Evolutionary conservation across 1,140 invertebrate species (phyloP).

Genomic region (Diabrotica virgifera): DNA sequence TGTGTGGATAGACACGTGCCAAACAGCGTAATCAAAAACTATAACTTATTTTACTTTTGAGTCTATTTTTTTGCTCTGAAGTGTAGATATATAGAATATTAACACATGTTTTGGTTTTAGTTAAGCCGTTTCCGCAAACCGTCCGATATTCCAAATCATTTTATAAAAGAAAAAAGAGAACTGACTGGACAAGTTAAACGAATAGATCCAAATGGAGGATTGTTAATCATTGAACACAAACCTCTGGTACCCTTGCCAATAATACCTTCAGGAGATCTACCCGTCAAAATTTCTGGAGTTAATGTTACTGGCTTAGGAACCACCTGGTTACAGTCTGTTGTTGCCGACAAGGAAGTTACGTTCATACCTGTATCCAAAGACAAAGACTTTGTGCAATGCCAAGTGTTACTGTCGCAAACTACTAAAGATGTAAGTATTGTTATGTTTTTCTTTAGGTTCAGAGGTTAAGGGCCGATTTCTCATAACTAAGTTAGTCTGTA

Average conservation of each 20-base stretch:
- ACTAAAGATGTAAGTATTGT: constrained; percentile 33
- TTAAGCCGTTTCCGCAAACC: constrained; percentile 53
- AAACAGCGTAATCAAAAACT: no score
- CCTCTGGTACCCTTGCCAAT: constrained; percentile 50
- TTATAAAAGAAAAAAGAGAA: constrained; percentile 48
- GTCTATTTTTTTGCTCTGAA: no score
- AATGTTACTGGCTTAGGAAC: constrained; percentile 51
- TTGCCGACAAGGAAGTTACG: constrained; percentile 47
- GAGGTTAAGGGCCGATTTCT: no score
- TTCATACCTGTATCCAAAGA: constrained; percentile 51
- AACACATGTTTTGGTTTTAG: constrained; percentile 38
- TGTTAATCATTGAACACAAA: constrained; percentile 54
- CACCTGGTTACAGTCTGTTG: constrained; percentile 54
- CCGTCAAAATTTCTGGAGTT: constrained; percentile 54
- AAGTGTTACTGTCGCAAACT: constrained; percentile 47
- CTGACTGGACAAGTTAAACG: constrained; percentile 48
- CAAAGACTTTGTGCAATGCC: constrained; percentile 49
- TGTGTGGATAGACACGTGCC: no score
- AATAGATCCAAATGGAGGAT: constrained; percentile 50
- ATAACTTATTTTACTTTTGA: no score
- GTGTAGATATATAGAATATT: no score
- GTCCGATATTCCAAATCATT: constrained; percentile 50
- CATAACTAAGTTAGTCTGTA: no score
- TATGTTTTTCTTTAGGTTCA: no score
- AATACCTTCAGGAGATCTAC: constrained; percentile 46